Conservation (phyloP, 2,113 vertebrate species). For the Lynx canadensis region DNA sequence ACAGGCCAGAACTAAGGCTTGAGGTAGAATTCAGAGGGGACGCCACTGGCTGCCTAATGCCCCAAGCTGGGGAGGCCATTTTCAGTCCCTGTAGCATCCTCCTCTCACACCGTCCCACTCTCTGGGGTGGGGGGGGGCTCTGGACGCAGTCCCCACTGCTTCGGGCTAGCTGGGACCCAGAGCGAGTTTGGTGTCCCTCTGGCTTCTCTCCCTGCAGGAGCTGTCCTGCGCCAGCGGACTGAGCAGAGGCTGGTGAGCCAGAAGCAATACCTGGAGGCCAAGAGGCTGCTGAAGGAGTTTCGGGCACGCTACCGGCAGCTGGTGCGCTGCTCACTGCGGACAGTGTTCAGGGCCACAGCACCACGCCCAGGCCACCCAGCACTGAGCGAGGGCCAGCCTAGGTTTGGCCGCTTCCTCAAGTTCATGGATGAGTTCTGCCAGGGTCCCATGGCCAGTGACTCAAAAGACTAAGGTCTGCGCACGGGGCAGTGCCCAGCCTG, state of each 20-base stretch:
- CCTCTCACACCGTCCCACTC: background rate
- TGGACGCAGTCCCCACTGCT: background rate
- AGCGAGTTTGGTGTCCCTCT: background rate
- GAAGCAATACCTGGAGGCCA: constrained; percentile 74
- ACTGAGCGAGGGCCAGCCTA: background rate
- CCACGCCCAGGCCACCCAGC: background rate
- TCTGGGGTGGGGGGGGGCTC: background rate
- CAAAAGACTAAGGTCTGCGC: constrained; percentile 46
- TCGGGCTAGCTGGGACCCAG: background rate
- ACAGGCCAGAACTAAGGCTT: background rate
- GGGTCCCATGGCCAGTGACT: constrained; percentile 47
- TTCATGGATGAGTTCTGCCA: constrained; percentile 76
- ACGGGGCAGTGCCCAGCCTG: background rate
- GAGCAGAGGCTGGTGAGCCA: constrained; percentile 67
- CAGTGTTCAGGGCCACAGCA: background rate
- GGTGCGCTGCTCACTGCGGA: background rate
- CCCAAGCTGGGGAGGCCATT: background rate
- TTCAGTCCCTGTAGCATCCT: background rate
- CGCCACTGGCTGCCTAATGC: background rate
- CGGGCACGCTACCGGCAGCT: constrained; percentile 60
- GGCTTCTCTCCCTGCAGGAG: constrained; percentile 32
- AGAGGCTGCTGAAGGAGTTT: constrained; percentile 78
- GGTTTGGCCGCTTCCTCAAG: constrained; percentile 66
- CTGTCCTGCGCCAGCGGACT: background rate
- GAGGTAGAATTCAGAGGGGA: background rate